A percentile compares a stretch with the other conserved stretches of the same genome.
Evolutionary conservation across 1,140 invertebrate genomes (phyloP).

Genomic region (Nephotettix cincticeps): DNA sequence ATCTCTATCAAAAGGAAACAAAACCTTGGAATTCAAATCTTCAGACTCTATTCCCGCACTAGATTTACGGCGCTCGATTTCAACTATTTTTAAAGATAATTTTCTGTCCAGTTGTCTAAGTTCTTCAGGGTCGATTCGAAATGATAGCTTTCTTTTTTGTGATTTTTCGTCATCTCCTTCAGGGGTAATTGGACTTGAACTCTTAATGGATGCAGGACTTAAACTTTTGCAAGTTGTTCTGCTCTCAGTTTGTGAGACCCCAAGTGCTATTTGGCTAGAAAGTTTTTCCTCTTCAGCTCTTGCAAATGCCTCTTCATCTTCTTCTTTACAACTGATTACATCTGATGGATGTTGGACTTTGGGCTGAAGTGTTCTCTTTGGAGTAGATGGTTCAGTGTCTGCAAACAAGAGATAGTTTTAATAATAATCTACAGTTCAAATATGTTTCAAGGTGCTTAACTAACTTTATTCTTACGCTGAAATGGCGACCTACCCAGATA

Average conservation of each 20-base stretch:
- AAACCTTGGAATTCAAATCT: neutral
- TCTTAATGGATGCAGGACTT: no score
- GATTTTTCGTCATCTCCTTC: neutral
- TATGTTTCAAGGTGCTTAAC: no score
- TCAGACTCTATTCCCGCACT: neutral
- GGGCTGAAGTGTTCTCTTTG: no score
- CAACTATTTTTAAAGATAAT: neutral
- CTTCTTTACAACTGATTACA: neutral
- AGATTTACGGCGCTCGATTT: neutral
- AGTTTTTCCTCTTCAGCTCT: neutral
- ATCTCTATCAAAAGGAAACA: conserved; percentile 13
- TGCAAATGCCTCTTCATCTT: neutral
- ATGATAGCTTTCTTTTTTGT: neutral
- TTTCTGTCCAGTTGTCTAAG: conserved; percentile 1
- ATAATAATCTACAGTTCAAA: no score
- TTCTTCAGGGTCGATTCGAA: neutral
- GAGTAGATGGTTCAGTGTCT: no score
- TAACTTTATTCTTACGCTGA: no score
- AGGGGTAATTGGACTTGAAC: no score
- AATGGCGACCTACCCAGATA: no score
- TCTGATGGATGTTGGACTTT: no score
- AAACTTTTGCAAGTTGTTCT: neutral
- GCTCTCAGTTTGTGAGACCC: neutral
- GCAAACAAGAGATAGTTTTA: no score
- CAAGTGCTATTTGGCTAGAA: neutral